Conservation (phyloP, 2,113 vertebrate species). For the Buteo buteo region DNA sequence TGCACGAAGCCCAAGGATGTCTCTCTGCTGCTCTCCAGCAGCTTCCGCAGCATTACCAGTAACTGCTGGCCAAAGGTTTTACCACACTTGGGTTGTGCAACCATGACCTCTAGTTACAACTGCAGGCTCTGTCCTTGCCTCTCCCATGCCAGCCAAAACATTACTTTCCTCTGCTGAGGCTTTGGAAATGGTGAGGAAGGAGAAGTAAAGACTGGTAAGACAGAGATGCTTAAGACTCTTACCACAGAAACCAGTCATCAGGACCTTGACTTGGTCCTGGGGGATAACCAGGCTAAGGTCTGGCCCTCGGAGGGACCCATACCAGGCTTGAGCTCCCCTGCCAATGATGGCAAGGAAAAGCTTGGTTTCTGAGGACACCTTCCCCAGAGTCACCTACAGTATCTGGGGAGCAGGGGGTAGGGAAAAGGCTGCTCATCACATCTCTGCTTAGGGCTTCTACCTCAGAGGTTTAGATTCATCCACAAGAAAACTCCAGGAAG, state of each 20-base stretch:
- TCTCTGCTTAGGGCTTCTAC: background rate
- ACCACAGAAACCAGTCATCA: background rate
- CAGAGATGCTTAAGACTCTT: background rate
- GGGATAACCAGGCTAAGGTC: background rate
- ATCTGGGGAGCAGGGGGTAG: accelerated
- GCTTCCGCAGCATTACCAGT: constrained; percentile 53
- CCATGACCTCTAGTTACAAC: background rate
- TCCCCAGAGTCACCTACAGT: background rate
- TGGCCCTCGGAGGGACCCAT: background rate
- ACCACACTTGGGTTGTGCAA: constrained; percentile 25
- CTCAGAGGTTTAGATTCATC: background rate
- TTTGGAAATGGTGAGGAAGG: background rate
- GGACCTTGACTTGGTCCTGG: background rate
- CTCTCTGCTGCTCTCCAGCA: constrained; percentile 23
- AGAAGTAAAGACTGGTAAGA: background rate
- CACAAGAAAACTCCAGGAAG: background rate
- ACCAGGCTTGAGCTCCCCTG: background rate
- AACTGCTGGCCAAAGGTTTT: constrained; percentile 42
- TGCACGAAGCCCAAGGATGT: background rate
- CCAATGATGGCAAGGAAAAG: accelerated
- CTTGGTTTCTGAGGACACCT: background rate
- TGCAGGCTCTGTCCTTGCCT: background rate
- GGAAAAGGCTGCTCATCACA: background rate
- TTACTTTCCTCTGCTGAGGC: background rate
- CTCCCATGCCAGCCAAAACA: background rate